Conservation (phyloP, 2,797 vertebrate genomes). For the Otolemur crassicaudatus region DNA sequence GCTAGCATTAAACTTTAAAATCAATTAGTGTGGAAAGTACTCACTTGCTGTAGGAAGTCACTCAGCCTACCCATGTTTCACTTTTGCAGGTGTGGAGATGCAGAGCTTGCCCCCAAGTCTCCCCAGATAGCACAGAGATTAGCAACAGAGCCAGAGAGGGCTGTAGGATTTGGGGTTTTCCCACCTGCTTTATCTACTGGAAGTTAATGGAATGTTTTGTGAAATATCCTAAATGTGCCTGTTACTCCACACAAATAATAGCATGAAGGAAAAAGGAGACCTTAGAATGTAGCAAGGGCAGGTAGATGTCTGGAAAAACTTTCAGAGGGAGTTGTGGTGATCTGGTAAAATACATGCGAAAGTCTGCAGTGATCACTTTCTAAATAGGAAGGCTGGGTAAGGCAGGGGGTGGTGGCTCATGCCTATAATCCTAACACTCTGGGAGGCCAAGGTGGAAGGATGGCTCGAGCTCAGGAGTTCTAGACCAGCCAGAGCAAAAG, state of each 20-base stretch:
- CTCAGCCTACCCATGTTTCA: background rate
- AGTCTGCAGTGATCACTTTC: background rate
- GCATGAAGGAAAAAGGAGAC: background rate
- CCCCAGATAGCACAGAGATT: background rate
- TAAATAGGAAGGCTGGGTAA: background rate
- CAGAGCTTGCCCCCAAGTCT: background rate
- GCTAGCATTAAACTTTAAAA: background rate
- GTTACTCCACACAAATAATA: background rate
- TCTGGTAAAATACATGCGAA: background rate
- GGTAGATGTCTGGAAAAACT: background rate
- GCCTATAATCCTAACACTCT: too few relatives aligned
- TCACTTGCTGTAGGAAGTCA: background rate
- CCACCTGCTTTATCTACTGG: background rate
- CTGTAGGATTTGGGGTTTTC: background rate
- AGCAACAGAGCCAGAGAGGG: background rate
- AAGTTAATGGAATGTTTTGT: conserved; percentile 27
- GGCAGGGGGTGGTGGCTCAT: too few relatives aligned
- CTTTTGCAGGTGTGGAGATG: background rate
- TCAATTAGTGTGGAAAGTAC: background rate
- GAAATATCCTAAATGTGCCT: background rate
- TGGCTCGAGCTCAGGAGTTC: too few relatives aligned
- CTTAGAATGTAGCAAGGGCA: background rate
- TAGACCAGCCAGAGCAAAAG: too few relatives aligned
- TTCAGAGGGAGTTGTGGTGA: conserved; percentile 11
- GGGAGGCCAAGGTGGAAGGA: too few relatives aligned